These are phyloP conservation scores for Lochmaea crataegi DNA, from an alignment of 2,888 invertebrate genomes.

Conservation along the genomic window DNA sequence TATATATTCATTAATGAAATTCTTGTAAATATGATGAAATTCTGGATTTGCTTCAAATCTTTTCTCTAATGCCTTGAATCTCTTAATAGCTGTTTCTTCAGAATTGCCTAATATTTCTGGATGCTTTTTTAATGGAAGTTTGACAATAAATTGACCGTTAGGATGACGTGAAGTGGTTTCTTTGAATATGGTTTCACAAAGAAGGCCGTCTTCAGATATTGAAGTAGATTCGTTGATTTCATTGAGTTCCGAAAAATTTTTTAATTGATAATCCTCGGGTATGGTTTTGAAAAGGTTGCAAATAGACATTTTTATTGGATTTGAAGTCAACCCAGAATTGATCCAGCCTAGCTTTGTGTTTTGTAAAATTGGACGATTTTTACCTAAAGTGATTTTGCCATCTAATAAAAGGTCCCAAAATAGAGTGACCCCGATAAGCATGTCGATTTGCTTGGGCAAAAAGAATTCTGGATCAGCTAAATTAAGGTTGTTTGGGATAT, in stretches of 20 bases:
- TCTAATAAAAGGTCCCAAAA: conserved; percentile 29
- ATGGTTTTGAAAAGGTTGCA: not conserved
- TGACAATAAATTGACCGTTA: no score
- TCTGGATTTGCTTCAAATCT: conserved; percentile 26
- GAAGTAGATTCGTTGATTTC: not conserved
- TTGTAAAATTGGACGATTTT: not conserved
- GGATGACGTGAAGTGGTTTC: no score
- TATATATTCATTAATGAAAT: conserved; percentile 44
- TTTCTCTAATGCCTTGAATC: not conserved
- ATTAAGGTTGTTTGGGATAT: conserved; percentile 8
- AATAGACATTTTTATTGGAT: not conserved
- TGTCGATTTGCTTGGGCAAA: conserved; percentile 13
- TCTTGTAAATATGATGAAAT: conserved; percentile 36
- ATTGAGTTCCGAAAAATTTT: conserved; percentile 20
- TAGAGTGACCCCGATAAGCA: conserved; percentile 24
- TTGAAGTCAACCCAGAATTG: not conserved
- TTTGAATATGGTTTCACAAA: conserved; percentile 1
- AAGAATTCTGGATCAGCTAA: conserved; percentile 30
- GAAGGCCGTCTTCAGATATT: conserved; percentile 13
- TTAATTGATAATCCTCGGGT: conserved; percentile 7
- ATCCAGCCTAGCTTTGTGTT: not conserved
- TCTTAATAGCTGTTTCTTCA: no score
- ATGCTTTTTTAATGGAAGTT: no score
- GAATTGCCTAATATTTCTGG: no score
- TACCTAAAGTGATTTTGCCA: not conserved